Base-by-base conservation (phyloP, 2,113 vertebrate species). In the Lates calcarifer region DNA sequence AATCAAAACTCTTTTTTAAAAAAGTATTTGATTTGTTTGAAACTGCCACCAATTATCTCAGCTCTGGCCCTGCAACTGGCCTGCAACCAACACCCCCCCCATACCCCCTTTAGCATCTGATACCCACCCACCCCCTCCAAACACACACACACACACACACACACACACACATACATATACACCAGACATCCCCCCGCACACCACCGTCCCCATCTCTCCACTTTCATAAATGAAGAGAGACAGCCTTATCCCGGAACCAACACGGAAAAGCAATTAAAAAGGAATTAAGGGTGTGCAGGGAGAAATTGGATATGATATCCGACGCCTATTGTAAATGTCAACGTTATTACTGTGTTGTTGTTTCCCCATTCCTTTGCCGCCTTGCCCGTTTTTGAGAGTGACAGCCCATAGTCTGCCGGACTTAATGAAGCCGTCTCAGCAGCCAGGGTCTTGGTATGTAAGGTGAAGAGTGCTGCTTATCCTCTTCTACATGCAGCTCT, bases 251-350 rank as follows among this genome's bases (percentile, higher is more conserved):
- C 92, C 89, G 74, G 79, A 86, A 92, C 89, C 89, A 83, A 90
- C 92, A 78, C 61, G 81, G 87, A 89, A 90, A 94, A 92, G 90
- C 93, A 94, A 94, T 94, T 94, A 94, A 93, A 94, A 94, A 90
- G 90, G 93, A 94, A 94, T 94, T 93, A 94, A 91, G 91, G 68
- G 90, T 88, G 86, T 89, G 89, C 90, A 85, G 87, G 92, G 85
- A 92, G 93, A 87, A 93, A 93, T 92, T 92, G 88, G 93, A 93
- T 93, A 92, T 94, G 92, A 93, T 93, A 91, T 70, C 86, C 85
- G 71, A 91, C 87, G 82, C 86, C 91, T 90, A 90, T 94, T 92
- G 90, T 90, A 94, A 94, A 94, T 94, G 93, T 94, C 93, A 94
- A 37, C 75, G 85, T 93, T 93, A 94, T 94, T 94, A 94, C 90